Evolutionary conservation across 1,140 invertebrate genomes (phyloP).

Genomic region (Tachypleus tridentatus): DNA sequence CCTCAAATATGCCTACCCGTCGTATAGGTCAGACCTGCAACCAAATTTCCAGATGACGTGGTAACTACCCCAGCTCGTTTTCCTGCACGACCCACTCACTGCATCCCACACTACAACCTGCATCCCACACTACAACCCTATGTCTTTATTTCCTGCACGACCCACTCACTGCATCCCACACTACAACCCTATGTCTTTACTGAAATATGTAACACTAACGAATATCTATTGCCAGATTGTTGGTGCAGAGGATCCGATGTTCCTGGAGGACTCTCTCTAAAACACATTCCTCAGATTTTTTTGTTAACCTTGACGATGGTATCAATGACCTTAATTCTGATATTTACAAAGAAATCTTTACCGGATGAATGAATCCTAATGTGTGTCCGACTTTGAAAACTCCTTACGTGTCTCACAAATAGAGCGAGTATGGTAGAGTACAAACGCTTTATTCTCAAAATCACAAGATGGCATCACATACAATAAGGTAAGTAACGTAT

Average conservation of each 20-base stretch:
- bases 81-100: neutral
- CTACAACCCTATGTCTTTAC: constrained; percentile 39
- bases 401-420: constrained; percentile 41
- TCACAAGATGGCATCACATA: constrained; percentile 39
- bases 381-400: constrained; percentile 40
- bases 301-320: constrained; percentile 36
- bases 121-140: no score
- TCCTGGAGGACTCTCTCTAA: constrained; percentile 40
- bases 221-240: constrained; percentile 74
- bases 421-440: constrained; percentile 37
- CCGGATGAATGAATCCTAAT: constrained; percentile 31
- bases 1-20: constrained; percentile 11
- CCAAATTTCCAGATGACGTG: neutral
- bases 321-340: constrained; percentile 29
- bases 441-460: constrained; percentile 36
- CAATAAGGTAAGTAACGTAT: constrained; percentile 31
- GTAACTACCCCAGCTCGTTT: neutral
- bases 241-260: constrained; percentile 77
- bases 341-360: constrained; percentile 28
- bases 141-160: no score
- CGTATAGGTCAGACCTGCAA: constrained; percentile 11
- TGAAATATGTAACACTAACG: constrained; percentile 58
- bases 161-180: no score
- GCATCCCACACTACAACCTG: neutral
- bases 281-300: constrained; percentile 44